phyloP scores from a whole-genome alignment of 2,888 invertebrate species.

The Agonopterix arenella region DNA sequence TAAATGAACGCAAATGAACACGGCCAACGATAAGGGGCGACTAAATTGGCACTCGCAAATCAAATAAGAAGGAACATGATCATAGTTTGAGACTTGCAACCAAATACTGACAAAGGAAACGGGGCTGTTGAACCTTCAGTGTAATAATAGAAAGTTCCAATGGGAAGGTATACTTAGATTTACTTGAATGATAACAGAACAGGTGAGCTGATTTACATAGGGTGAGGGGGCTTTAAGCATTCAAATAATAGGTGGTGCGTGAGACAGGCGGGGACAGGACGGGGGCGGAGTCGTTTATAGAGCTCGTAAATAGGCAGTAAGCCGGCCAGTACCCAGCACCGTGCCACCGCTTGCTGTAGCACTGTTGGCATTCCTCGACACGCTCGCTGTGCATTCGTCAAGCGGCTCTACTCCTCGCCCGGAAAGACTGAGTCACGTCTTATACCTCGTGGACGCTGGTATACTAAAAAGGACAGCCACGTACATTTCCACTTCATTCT shows the following conservation, averaged over 20 bases:
- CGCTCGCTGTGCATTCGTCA: conserved; percentile 20
- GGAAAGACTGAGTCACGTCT: conserved; percentile 21
- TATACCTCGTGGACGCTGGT: conserved; percentile 10
- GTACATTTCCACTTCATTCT: not conserved
- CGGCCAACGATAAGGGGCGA: conserved; percentile 38
- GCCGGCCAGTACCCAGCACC: conserved; percentile 24
- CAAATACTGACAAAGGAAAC: conserved; percentile 25
- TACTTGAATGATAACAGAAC: conserved; percentile 9
- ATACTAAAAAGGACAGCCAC: conserved; percentile 1
- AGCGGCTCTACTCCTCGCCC: conserved; percentile 17
- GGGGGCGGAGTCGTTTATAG: conserved; percentile 34
- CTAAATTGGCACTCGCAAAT: conserved; percentile 40
- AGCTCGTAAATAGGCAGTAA: conserved; percentile 39
- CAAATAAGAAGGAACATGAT: conserved; percentile 26
- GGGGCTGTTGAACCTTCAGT: conserved; percentile 27
- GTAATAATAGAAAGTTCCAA: conserved; percentile 7
- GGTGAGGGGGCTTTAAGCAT: conserved; percentile 10
- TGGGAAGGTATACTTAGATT: conserved; percentile 4
- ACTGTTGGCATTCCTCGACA: conserved; percentile 32
- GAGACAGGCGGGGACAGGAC: conserved; percentile 19
- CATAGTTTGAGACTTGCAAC: conserved; percentile 26
- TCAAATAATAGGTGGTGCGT: conserved; percentile 10
- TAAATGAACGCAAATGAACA: conserved; percentile 43
- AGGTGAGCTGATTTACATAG: conserved; percentile 12
- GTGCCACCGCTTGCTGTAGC: conserved; percentile 1